A percentile compares a stretch with the other conserved stretches of the same genome.
These are phyloP conservation scores for Eurypyga helias DNA, from an alignment of 2,113 vertebrate species.

Conservation along the genomic window DNA sequence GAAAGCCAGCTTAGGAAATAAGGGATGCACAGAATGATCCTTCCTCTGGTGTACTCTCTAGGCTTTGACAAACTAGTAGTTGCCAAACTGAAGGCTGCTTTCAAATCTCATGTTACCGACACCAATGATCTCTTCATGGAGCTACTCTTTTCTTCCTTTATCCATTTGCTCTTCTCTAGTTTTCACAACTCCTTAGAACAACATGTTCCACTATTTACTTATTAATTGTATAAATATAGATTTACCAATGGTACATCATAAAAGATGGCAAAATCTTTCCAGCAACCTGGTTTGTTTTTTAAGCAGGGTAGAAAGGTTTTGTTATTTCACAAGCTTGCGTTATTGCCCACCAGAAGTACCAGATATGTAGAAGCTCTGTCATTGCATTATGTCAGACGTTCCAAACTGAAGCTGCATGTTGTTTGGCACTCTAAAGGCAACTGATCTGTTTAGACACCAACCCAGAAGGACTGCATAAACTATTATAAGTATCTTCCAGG, in stretches of 20 bases:
- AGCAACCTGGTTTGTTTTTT: neutral
- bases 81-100: neutral
- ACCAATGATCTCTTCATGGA: neutral
- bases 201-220: neutral
- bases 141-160: neutral
- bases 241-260: neutral
- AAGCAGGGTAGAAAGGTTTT: neutral
- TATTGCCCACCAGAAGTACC: neutral
- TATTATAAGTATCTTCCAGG: neutral
- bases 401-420: neutral
- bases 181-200: neutral
- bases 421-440: rapidly evolving
- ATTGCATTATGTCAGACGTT: neutral
- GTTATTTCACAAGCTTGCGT: neutral
- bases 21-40: neutral
- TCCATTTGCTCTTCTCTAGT: neutral
- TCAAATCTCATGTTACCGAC: neutral
- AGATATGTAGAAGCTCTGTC: neutral
- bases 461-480: neutral
- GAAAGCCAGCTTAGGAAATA: neutral
- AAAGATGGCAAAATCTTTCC: neutral
- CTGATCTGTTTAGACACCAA: neutral
- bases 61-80: neutral
- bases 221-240: neutral
- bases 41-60: neutral